Evolutionary conservation across 2,113 vertebrate species (phyloP).

Genomic region (Caracal caracal): DNA sequence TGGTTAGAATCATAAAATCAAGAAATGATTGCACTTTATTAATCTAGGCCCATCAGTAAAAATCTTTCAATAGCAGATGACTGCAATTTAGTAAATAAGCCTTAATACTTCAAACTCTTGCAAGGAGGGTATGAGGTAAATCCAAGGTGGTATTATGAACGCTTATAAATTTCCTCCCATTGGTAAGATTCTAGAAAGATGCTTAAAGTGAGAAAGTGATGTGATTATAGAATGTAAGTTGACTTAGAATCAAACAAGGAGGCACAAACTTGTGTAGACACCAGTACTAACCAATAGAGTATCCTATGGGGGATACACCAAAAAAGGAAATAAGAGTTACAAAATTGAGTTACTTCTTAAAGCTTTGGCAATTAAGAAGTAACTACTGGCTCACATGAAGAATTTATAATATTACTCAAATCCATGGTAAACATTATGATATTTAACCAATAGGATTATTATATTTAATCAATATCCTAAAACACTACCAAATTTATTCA

Average conservation of each 20-base stretch:
- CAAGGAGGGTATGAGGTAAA: not conserved
- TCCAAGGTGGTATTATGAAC: not conserved
- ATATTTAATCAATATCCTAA: not conserved
- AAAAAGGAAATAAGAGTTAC: not conserved
- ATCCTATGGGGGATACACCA: not conserved
- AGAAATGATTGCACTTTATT: not conserved
- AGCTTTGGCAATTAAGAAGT: constrained; percentile 11
- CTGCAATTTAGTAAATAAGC: not conserved
- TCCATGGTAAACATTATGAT: not conserved
- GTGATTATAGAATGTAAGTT: not conserved
- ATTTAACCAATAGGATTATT: not conserved
- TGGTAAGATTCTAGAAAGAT: constrained; percentile 21
- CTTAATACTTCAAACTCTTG: not conserved
- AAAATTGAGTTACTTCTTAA: not conserved
- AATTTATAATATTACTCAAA: not conserved
- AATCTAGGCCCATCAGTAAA: not conserved
- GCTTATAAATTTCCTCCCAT: not conserved
- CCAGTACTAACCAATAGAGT: not conserved
- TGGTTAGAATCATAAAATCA: not conserved
- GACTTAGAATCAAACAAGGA: not conserved
- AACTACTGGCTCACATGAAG: not conserved
- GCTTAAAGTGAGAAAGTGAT: not conserved
- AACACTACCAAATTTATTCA: not conserved
- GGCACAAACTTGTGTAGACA: not conserved
- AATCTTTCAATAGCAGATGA: not conserved